Evolutionary conservation across 1,140 invertebrate species (phyloP), one percentile per base, ranked within the genome.

Genomic region (Odontomachus brunneus): DNA sequence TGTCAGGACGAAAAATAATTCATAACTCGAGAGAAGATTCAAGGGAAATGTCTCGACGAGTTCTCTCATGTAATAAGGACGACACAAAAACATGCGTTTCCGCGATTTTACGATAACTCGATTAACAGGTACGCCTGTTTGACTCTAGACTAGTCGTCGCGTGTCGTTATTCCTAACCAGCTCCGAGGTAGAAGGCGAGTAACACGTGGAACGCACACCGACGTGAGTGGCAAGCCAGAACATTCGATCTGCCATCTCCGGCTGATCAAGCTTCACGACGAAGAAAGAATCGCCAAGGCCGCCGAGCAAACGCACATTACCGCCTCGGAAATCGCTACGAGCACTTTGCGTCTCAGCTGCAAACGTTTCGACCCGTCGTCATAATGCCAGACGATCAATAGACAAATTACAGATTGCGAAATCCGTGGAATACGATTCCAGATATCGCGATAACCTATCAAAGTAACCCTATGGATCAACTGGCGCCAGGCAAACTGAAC

Each of bases 301-400:
- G 94, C 87, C 84, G 97, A 95, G 48, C 96, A 96, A 0, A 96
- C 17, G 17, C 94, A 93, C 95, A 97, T 97, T 57, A 95, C 90
- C 3, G 95, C 89, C 1, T 95, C 94, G 0, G 97, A 98, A 4
- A 96, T 86, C 1, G 96, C 93, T n/a, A 98, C 94, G 3, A 98
- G 93, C 2, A 96, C 91, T 83, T 96, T 95, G 7, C 97, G 94
- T 4, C 96, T 97, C 1, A 95, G 89, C 89, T 92, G 66, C 49
- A 65, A 69, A 75, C 17, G 74, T 75, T 75, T 63, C 72, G 72
- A 75, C n/a, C 48, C 38, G 24, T 22, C 29, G 9, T 51, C 33
- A 11, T 74, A 74, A 78, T 78, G 63, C 29, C 19, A 26, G 15
- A 1, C 75, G 74, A 12, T 22, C 63, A 15, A 67, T 67, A 29